A percentile compares a stretch with the other conserved stretches of the same genome.
Conservation (phyloP, 2,797 vertebrate species). For the Macroramphosus scolopax region DNA sequence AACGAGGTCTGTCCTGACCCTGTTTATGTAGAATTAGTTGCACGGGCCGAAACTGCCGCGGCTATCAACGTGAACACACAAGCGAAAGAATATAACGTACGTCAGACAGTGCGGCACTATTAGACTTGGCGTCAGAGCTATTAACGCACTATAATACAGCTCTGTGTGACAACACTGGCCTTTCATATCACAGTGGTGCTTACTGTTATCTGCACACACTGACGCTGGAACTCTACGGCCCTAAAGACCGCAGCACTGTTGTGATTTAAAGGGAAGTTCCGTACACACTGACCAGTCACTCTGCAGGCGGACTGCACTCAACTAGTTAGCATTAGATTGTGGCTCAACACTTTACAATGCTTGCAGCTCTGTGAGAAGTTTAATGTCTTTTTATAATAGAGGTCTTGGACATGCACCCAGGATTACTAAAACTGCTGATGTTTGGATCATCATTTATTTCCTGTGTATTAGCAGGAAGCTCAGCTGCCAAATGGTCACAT, state of each 20-base stretch:
- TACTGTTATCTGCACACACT: conserved; percentile 37
- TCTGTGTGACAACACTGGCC: conserved; percentile 31
- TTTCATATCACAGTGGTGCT: conserved; percentile 28
- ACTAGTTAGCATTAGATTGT: neutral
- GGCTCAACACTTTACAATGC: conserved; percentile 6
- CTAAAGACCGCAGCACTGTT: conserved; percentile 1
- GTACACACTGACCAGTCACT: conserved; percentile 7
- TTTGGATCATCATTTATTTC: no score
- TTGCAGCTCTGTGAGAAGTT: conserved; percentile 3
- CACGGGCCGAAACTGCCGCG: no score
- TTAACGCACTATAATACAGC: conserved; percentile 20
- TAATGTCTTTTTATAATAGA: no score
- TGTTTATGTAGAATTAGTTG: conserved; percentile 36
- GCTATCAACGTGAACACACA: conserved; percentile 8
- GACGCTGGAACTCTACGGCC: conserved; percentile 7
- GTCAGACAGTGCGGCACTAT: conserved; percentile 24
- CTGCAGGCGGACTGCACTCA: neutral
- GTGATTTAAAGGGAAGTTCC: conserved; percentile 12
- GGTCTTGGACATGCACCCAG: no score
- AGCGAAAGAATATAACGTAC: conserved; percentile 9
- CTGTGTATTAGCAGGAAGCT: no score
- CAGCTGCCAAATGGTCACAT: no score
- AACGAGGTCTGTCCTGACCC: conserved; percentile 15
- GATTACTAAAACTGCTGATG: no score
- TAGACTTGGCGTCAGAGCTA: conserved; percentile 28